A percentile compares a stretch with the other conserved stretches of the same genome.
Evolutionary conservation across 2,888 invertebrate species (phyloP).

Genomic region (Harpagoxenus sublaevis): DNA sequence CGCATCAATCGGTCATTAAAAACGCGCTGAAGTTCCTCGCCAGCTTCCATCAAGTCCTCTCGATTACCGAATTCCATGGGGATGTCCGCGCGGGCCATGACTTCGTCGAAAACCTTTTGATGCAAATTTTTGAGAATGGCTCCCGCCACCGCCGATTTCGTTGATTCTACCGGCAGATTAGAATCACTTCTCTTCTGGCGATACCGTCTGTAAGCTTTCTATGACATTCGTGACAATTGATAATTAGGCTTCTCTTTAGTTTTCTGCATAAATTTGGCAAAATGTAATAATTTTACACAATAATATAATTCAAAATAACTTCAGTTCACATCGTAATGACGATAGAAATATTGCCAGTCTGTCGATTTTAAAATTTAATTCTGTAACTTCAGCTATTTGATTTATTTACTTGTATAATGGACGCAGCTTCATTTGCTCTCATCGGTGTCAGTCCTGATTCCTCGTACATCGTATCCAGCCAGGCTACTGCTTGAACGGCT

Average conservation of each 20-base stretch:
- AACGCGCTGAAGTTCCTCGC: slow-evolving; percentile 70
- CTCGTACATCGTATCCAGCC: slow-evolving; percentile 80
- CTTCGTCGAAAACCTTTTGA: slow-evolving; percentile 72
- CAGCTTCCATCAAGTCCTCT: slow-evolving; percentile 65
- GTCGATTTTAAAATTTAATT: too few species aligned
- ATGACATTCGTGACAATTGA: background rate
- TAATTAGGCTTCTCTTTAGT: background rate
- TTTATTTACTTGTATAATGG: slow-evolving; percentile 76
- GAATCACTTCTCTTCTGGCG: slow-evolving; percentile 51
- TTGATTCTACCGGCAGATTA: slow-evolving; percentile 58
- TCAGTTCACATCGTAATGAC: background rate
- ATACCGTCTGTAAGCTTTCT: slow-evolving; percentile 73
- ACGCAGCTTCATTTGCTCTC: slow-evolving; percentile 78
- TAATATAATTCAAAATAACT: background rate
- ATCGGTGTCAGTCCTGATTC: slow-evolving; percentile 73
- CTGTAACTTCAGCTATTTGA: background rate
- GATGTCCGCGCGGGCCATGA: slow-evolving; percentile 69
- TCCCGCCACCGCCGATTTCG: slow-evolving; percentile 70
- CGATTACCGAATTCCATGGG: slow-evolving; percentile 73
- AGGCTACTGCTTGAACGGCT: slow-evolving; percentile 78
- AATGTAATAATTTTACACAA: background rate
- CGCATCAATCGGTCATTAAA: slow-evolving; percentile 71
- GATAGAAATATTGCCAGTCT: too few species aligned
- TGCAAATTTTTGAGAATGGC: slow-evolving; percentile 74
- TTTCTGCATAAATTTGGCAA: background rate